Conservation (phyloP, 2,888 invertebrate genomes). For the Eurytoma californica region DNA sequence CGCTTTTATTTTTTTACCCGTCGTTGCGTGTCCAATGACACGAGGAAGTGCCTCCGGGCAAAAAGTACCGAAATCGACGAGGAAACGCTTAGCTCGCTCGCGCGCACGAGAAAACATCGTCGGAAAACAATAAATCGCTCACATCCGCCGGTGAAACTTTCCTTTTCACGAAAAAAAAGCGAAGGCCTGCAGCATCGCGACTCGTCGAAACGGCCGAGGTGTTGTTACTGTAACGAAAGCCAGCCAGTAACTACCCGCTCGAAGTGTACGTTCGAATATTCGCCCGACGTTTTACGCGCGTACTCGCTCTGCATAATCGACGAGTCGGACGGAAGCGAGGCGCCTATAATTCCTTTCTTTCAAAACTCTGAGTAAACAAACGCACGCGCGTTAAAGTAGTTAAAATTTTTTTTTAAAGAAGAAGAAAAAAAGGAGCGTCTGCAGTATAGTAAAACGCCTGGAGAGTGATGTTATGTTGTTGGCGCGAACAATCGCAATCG, state of each 20-base stretch:
- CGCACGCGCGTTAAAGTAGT: no score
- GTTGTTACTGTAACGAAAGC: no score
- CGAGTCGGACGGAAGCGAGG: neutral
- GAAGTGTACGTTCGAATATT: neutral
- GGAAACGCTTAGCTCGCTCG: slow-evolving; percentile 16
- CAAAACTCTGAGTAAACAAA: no score
- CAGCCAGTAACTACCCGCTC: no score
- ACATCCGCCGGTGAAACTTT: slow-evolving; percentile 23
- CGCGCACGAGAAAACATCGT: neutral
- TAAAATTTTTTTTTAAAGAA: no score
- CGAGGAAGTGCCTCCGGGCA: slow-evolving; percentile 7
- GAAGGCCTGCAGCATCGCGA: neutral
- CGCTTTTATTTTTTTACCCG: no score
- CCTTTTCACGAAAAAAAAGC: slow-evolving; percentile 15
- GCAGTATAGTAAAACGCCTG: no score
- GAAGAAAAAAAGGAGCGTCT: no score
- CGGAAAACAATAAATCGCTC: slow-evolving; percentile 32
- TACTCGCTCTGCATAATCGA: no score
- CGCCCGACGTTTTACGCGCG: no score
- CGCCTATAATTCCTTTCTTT: neutral
- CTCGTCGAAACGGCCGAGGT: no score
- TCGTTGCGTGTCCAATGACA: slow-evolving; percentile 9
- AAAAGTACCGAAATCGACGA: slow-evolving; percentile 10
- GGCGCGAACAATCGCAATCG: slow-evolving; percentile 13
- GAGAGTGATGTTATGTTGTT: neutral